These are phyloP conservation scores for Falco concolor DNA, from an alignment of 2,797 vertebrate species.

Conservation along the genomic window DNA sequence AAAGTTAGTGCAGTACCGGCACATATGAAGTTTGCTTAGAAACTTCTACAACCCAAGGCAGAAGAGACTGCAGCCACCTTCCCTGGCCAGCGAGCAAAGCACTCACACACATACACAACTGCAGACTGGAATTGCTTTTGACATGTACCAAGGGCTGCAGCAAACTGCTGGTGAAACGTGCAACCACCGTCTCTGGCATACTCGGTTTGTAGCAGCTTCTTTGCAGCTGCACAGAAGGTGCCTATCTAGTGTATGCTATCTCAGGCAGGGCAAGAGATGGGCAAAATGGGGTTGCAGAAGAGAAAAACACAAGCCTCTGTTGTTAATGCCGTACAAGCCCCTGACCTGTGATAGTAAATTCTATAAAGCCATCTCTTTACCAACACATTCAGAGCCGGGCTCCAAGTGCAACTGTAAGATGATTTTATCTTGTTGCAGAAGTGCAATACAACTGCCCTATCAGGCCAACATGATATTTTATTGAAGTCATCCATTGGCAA, in stretches of 20 bases:
- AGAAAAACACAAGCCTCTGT: background rate
- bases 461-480: background rate
- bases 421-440: background rate
- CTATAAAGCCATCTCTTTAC: background rate
- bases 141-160: background rate
- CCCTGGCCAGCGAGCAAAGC: background rate
- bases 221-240: background rate
- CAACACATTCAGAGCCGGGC: background rate
- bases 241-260: background rate
- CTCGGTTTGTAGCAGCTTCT: background rate
- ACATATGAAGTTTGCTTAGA: background rate
- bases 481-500: background rate
- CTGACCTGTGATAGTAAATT: background rate
- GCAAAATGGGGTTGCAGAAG: background rate
- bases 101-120: background rate
- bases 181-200: accelerated
- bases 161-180: background rate
- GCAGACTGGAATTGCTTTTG: background rate
- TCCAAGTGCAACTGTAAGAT: background rate
- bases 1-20: background rate
- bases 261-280: background rate
- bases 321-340: background rate
- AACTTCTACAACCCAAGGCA: background rate
- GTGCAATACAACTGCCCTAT: background rate
- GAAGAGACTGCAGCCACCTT: background rate